Conservation (phyloP, 2,888 invertebrate genomes). For the Nephrocerus scutellatus region DNA sequence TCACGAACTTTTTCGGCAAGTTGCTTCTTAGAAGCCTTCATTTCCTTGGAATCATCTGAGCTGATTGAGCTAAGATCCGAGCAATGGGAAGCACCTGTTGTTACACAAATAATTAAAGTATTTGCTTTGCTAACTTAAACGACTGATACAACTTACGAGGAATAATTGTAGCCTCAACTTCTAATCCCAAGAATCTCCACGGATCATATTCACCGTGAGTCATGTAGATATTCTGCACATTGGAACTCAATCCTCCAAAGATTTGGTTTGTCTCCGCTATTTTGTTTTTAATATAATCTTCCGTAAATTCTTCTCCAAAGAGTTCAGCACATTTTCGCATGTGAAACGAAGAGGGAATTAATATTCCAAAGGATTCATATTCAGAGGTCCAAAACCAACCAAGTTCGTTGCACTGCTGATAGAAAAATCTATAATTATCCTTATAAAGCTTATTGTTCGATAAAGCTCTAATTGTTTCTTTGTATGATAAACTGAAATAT, state of each 20-base stretch:
- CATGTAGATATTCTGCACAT: conserved; percentile 49
- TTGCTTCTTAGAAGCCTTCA: conserved; percentile 29
- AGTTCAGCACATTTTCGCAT: conserved; percentile 27
- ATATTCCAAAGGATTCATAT: conserved; percentile 50
- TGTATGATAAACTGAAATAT: conserved; percentile 26
- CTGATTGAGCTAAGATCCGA: conserved; percentile 35
- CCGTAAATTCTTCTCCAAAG: conserved; percentile 24
- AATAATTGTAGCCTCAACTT: conserved; percentile 30
- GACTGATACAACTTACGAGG: no score
- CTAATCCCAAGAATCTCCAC: conserved; percentile 50
- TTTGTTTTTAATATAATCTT: conserved; percentile 20
- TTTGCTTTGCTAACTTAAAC: no score
- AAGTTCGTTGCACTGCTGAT: conserved; percentile 77
- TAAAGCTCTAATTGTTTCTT: no score
- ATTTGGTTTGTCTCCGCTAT: conserved; percentile 42
- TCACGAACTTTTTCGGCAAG: conserved; percentile 26
- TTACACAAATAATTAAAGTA: no score
- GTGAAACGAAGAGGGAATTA: conserved; percentile 32
- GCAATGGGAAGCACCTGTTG: no score
- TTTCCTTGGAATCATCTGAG: conserved; percentile 25
- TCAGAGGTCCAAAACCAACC: conserved; percentile 72
- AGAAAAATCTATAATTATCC: no score
- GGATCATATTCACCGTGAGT: conserved; percentile 52
- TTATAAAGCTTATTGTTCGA: no score
- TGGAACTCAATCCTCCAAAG: conserved; percentile 47